A percentile compares a stretch with the other conserved stretches of the same genome.
These are phyloP conservation scores for Minunthozetes semirufus DNA, from an alignment of 2,888 invertebrate genomes.

Conservation along the genomic window DNA sequence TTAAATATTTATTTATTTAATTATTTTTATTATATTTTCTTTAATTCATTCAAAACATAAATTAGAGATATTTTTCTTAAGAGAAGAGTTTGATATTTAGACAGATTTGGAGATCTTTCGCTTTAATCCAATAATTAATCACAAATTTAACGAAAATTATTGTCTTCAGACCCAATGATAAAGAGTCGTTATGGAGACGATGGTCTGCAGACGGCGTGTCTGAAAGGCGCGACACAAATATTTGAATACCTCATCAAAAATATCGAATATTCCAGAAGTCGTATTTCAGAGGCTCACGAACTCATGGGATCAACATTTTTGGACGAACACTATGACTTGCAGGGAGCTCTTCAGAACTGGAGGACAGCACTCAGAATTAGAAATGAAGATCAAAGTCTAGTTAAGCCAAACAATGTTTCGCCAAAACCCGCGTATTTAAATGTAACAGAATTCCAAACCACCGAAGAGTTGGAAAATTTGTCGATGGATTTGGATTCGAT, in stretches of 20 bases:
- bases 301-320: conserved; percentile 78
- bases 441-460: conserved; percentile 64
- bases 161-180: conserved; percentile 54
- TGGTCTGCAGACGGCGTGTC: conserved; percentile 75
- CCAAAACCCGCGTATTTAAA: conserved; percentile 60
- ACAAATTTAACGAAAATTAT: not conserved
- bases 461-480: conserved; percentile 63
- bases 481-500: conserved; percentile 74
- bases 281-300: conserved; percentile 77
- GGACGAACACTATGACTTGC: conserved; percentile 73
- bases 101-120: too few species aligned
- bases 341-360: conserved; percentile 67
- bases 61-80: too few species aligned
- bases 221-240: conserved; percentile 57
- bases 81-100: too few species aligned
- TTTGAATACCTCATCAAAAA: conserved; percentile 59
- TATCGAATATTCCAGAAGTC: conserved; percentile 59
- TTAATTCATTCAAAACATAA: too few species aligned
- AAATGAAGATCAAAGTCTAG: conserved; percentile 44
- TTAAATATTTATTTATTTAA: too few species aligned
- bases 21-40: too few species aligned
- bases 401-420: conserved; percentile 51
- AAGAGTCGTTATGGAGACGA: conserved; percentile 76
- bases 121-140: too few species aligned
- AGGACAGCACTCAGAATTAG: conserved; percentile 66